phyloP scores from a whole-genome alignment of 2,797 vertebrate genomes.

The Tamandua tetradactyla region DNA sequence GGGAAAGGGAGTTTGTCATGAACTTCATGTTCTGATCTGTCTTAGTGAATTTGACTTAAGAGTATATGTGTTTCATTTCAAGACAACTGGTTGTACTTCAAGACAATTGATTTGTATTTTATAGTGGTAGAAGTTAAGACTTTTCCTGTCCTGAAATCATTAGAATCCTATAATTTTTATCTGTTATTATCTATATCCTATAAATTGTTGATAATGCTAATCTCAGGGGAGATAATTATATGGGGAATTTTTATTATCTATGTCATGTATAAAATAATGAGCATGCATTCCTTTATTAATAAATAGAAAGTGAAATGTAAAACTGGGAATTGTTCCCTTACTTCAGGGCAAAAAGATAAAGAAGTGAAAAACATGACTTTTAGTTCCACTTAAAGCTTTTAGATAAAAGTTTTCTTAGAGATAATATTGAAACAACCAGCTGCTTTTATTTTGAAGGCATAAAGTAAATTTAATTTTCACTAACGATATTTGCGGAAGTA shows the following conservation, averaged over 20 bases:
- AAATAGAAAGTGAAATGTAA: constrained; percentile 24
- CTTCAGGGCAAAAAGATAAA: constrained; percentile 31
- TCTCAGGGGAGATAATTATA: background rate
- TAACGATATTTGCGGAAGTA: constrained; percentile 19
- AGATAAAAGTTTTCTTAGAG: constrained; percentile 13
- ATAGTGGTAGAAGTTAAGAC: background rate
- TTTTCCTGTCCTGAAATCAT: constrained; percentile 12
- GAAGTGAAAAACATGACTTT: background rate
- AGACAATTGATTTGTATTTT: constrained; percentile 41
- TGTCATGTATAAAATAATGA: background rate
- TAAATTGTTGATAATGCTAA: background rate
- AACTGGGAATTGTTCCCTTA: background rate
- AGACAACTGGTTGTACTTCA: no score
- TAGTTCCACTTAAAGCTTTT: background rate
- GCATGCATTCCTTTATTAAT: background rate
- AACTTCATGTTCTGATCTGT: background rate
- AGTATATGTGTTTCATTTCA: background rate
- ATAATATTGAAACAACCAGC: background rate
- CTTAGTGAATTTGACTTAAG: background rate
- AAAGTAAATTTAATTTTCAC: constrained; percentile 19
- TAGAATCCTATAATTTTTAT: background rate
- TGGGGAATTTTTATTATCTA: background rate
- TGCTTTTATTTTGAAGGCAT: constrained; percentile 33
- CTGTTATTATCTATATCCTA: background rate
- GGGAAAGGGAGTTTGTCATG: background rate